These are phyloP conservation scores for Empidonax traillii DNA, from an alignment of 2,113 vertebrate genomes.

Conservation along the genomic window DNA sequence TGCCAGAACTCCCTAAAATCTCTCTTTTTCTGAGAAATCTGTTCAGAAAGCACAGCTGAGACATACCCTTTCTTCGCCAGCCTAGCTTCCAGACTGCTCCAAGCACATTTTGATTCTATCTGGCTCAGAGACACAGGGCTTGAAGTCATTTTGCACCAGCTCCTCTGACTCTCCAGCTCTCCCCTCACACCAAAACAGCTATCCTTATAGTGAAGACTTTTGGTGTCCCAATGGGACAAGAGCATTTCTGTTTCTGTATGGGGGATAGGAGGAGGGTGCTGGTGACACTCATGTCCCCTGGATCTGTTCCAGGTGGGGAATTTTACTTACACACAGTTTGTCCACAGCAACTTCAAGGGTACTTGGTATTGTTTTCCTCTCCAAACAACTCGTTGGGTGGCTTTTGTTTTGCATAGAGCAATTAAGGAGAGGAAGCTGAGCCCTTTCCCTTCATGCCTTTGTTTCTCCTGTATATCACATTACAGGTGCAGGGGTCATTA, in stretches of 20 bases:
- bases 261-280: background rate
- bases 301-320: background rate
- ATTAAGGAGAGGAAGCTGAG: conserved; percentile 59
- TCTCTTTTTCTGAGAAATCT: background rate
- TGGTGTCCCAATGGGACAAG: background rate
- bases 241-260: background rate
- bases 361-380: conserved; percentile 23
- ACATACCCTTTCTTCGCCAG: background rate
- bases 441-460: conserved; percentile 50
- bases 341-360: background rate
- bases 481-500: conserved; percentile 41
- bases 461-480: conserved; percentile 37
- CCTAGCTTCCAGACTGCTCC: background rate
- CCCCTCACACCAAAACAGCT: background rate
- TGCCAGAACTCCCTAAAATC: background rate
- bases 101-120: background rate
- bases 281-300: background rate
- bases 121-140: background rate
- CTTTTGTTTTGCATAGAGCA: conserved; percentile 20
- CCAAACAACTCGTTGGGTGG: background rate
- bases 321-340: background rate
- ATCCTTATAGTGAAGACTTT: background rate
- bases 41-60: background rate
- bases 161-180: background rate
- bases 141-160: background rate